Conservation (phyloP, 2,113 vertebrate genomes). For the Cervus canadensis region DNA sequence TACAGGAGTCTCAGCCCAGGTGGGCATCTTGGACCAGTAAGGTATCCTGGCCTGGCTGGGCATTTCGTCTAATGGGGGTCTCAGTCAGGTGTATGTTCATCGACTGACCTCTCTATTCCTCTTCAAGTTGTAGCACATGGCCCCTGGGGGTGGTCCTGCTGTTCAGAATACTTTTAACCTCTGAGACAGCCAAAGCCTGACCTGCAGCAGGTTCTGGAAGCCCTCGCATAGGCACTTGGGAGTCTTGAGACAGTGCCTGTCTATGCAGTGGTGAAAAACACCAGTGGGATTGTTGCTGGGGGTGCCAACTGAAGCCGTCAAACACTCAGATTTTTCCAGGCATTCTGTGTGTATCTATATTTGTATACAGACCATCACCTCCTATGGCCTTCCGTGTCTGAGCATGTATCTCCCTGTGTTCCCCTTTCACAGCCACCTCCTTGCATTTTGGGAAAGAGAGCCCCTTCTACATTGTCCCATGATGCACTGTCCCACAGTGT, state of each 20-base stretch:
- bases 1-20: no score
- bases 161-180: neutral
- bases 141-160: neutral
- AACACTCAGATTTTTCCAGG: neutral
- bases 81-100: no score
- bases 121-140: neutral
- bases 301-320: neutral
- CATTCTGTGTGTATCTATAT: neutral
- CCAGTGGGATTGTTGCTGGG: neutral
- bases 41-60: neutral
- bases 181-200: neutral
- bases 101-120: neutral
- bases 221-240: neutral
- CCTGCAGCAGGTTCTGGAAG: neutral
- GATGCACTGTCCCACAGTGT: neutral
- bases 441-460: neutral
- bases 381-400: no score
- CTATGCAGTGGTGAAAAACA: neutral
- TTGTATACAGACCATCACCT: neutral
- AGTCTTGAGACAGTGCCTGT: neutral
- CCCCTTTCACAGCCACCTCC: neutral
- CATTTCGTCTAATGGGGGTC: neutral
- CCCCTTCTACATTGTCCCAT: neutral
- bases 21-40: neutral
- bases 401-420: neutral